Evolutionary conservation across 2,113 vertebrate species (phyloP).

Genomic region (Rhegmatorhina hoffmannsi): DNA sequence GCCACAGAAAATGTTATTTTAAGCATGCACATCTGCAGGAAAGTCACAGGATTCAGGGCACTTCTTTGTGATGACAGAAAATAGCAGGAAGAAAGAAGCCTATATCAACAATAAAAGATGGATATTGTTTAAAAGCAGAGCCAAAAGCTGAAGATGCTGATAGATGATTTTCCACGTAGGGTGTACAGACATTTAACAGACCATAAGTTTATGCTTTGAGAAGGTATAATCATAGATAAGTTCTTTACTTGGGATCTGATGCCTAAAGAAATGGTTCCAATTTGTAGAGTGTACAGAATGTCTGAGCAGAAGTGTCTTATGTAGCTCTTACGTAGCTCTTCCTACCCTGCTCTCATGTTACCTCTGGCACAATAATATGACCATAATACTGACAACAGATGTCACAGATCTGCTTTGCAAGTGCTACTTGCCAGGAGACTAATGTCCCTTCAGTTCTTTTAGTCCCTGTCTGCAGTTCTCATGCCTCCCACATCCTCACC

Average conservation of each 20-base stretch:
- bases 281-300: background rate
- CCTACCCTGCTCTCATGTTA: background rate
- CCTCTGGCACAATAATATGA: background rate
- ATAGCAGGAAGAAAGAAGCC: background rate
- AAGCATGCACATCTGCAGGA: background rate
- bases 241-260: background rate
- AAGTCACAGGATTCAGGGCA: background rate
- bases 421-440: background rate
- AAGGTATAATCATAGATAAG: background rate
- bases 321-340: background rate
- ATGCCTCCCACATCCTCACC: background rate
- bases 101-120: background rate
- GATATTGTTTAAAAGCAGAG: background rate
- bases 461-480: background rate
- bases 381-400: background rate
- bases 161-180: background rate
- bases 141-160: background rate
- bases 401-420: background rate
- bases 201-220: background rate
- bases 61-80: constrained; percentile 19
- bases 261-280: background rate
- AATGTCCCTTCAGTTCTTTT: background rate
- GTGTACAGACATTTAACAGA: background rate
- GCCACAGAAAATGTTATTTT: background rate
- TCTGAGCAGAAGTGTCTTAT: background rate